Evolutionary conservation across 2,797 vertebrate genomes (phyloP), one percentile per base, ranked within the genome.

Genomic region (Sitta carolinensis): DNA sequence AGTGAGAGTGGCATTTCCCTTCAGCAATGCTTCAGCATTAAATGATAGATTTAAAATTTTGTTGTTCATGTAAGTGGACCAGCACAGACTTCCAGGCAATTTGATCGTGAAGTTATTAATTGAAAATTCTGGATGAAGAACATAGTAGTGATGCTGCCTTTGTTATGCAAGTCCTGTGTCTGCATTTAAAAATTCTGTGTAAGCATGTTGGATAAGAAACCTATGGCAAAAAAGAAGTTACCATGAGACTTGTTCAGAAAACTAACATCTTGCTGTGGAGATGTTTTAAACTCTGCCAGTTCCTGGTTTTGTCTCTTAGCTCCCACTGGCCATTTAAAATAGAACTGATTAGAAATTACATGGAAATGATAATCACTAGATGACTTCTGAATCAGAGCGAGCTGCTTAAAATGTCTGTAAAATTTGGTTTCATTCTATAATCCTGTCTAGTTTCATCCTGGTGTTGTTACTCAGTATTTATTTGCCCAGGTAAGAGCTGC

Each of bases 191-290:
- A 50, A 30, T 47, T 47, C 82, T 84, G 26, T 50, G 48, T 80
- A 78, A 94, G 52, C 30, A 36, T 76, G 36, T 83, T 62, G 72
- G 81, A 77, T 92, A 82, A 96, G 16, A 54, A 87, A 32, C 22
- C 72, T 79, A 16, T 43, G 70, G 14, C 26, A 54, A 59, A 61
- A 95, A 69, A 68, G 16, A 57, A 74, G 34, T 3, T 57, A 29
- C 25, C 48, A 3, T 61, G 59, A 92, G 45, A 32, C 52, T 69
- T 75, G 34, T 58, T 58, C 79, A 95, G 82, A 84, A 93, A 95
- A 93, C 74, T 89, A 14, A 73, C 57, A 92, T 89, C 76, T 95
- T 95, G 75, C 73, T 68, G 34, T 79, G 59, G 48, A 94, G 89
- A 77, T 84, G 75, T 73, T 92, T 86, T 64, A 87, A 94, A 64